phyloP scores from a whole-genome alignment of 2,113 vertebrate genomes.

The Laticauda colubrina region DNA sequence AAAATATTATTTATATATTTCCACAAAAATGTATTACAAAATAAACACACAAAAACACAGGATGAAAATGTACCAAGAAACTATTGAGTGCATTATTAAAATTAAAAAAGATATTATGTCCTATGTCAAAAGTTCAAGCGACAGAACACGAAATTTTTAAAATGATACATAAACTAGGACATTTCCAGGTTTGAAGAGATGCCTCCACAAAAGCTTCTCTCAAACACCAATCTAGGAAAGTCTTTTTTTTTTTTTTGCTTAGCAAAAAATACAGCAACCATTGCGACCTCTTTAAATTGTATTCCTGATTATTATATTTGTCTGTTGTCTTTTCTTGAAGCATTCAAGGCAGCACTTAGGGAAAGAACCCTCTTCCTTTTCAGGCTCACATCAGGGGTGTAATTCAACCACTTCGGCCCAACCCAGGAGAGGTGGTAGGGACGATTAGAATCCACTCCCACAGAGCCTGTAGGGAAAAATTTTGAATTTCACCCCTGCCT shows the following conservation, averaged over 20 bases:
- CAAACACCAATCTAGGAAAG: neutral
- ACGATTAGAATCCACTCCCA: too few relatives aligned
- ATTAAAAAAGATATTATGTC: too few relatives aligned
- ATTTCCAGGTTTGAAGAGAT: neutral
- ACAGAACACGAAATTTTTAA: neutral
- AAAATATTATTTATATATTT: too few relatives aligned
- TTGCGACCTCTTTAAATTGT: neutral
- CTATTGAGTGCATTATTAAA: too few relatives aligned
- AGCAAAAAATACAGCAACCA: conserved; percentile 54
- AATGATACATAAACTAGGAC: neutral
- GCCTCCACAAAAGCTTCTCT: neutral
- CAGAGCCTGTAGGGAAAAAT: too few relatives aligned
- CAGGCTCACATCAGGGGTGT: too few relatives aligned
- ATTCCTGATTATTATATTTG: neutral
- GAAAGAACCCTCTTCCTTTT: neutral
- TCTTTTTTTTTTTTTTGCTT: conserved; percentile 37
- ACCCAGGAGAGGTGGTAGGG: too few relatives aligned
- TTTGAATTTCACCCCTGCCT: neutral
- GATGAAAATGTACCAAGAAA: too few relatives aligned
- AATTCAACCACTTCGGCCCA: too few relatives aligned
- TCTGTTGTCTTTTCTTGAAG: neutral
- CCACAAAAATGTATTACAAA: too few relatives aligned
- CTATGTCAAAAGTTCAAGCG: too few relatives aligned
- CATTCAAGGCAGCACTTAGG: neutral
- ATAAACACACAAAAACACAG: too few relatives aligned